These are phyloP conservation scores for Silurus glanis DNA, from an alignment of 2,113 vertebrate genomes.

Conservation along the genomic window DNA sequence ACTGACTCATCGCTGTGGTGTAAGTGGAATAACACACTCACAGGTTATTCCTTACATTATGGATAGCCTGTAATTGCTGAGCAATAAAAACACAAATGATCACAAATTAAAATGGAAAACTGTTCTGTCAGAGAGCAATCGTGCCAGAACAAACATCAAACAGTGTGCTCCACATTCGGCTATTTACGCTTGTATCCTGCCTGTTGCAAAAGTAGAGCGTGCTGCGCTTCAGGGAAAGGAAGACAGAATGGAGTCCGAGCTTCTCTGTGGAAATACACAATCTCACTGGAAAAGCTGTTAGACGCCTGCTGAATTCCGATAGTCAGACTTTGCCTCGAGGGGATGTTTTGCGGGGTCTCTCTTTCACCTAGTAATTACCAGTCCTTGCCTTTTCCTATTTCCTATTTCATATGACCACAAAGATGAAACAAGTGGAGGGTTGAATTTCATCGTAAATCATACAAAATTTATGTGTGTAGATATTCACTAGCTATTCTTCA, in stretches of 20 bases:
- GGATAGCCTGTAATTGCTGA: background rate
- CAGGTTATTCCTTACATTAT: background rate
- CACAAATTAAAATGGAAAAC: background rate
- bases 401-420: background rate
- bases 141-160: constrained; percentile 15
- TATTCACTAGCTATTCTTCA: background rate
- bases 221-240: background rate
- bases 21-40: background rate
- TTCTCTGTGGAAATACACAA: constrained; percentile 17
- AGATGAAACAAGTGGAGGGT: constrained; percentile 2
- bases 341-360: background rate
- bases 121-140: background rate
- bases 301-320: constrained; percentile 9
- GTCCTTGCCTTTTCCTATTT: background rate
- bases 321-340: background rate
- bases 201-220: constrained; percentile 14
- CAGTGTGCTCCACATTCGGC: background rate
- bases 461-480: background rate
- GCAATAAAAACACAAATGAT: background rate
- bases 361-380: constrained; percentile 1
- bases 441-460: background rate
- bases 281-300: constrained; percentile 13
- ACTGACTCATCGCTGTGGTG: background rate
- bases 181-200: constrained; percentile 14
- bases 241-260: constrained; percentile 17